Conservation (phyloP, 2,888 invertebrate species). For the Syrphus vitripennis region DNA sequence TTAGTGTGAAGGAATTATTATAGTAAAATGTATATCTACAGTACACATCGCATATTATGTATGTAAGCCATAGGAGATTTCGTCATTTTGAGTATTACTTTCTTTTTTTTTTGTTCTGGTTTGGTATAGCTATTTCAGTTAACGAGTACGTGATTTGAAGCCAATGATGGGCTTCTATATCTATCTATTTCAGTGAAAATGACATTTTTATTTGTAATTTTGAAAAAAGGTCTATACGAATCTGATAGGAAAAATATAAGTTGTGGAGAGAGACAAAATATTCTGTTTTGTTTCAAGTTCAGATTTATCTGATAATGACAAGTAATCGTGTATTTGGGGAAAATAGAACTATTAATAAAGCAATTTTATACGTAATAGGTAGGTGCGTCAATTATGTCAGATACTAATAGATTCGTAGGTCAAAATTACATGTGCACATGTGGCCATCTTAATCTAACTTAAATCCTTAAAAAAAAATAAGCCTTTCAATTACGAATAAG, state of each 20-base stretch:
- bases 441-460: neutral
- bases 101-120: neutral
- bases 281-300: neutral
- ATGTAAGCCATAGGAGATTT: conserved; percentile 46
- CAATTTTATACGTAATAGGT: no score
- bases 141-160: conserved; percentile 67
- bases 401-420: no score
- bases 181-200: neutral
- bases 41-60: neutral
- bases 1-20: conserved; percentile 57
- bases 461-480: no score
- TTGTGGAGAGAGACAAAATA: neutral
- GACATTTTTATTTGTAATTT: neutral
- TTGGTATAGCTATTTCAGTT: conserved; percentile 25
- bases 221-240: neutral
- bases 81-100: conserved; percentile 64
- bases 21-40: neutral
- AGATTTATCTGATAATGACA: neutral
- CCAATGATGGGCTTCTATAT: conserved; percentile 29
- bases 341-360: no score
- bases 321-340: neutral
- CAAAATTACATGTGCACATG: neutral
- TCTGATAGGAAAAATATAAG: neutral
- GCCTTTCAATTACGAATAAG: no score
- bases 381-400: neutral